Conservation (phyloP, 2,888 invertebrate genomes). For the Gonocerus acuteangulatus region DNA sequence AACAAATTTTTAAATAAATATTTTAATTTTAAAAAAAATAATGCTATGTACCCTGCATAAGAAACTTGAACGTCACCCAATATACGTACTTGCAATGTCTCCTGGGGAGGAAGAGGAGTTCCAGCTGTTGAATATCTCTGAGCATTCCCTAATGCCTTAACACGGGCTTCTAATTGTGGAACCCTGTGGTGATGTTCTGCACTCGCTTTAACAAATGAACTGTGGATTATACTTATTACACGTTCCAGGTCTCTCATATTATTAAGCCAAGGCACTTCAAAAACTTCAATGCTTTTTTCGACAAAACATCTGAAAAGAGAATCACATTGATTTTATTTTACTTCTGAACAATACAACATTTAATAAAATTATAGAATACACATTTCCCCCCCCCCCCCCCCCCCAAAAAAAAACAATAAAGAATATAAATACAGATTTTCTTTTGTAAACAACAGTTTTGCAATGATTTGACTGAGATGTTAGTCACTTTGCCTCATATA, state of each 20-base stretch:
- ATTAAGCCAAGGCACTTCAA: constrained; percentile 46
- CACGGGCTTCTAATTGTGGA: constrained; percentile 34
- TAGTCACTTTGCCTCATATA: too few relatives aligned
- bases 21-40: too few relatives aligned
- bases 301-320: constrained; percentile 42
- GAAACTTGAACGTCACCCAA: too few relatives aligned
- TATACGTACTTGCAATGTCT: background rate
- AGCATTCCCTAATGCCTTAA: constrained; percentile 30
- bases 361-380: background rate
- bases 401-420: too few relatives aligned
- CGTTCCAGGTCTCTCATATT: constrained; percentile 48
- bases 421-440: too few relatives aligned
- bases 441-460: too few relatives aligned
- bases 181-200: constrained; percentile 36
- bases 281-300: constrained; percentile 46
- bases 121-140: constrained; percentile 15
- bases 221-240: constrained; percentile 46
- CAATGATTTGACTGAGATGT: too few relatives aligned
- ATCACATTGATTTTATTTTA: background rate
- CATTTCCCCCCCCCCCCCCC: too few relatives aligned
- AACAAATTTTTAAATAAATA: too few relatives aligned
- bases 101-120: constrained; percentile 8
- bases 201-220: constrained; percentile 33
- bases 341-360: background rate
- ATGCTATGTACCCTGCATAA: too few relatives aligned